A percentile compares a stretch with the other conserved stretches of the same genome.
Evolutionary conservation across 2,888 invertebrate genomes (phyloP).

Genomic region (Lasioglossum lativentre): DNA sequence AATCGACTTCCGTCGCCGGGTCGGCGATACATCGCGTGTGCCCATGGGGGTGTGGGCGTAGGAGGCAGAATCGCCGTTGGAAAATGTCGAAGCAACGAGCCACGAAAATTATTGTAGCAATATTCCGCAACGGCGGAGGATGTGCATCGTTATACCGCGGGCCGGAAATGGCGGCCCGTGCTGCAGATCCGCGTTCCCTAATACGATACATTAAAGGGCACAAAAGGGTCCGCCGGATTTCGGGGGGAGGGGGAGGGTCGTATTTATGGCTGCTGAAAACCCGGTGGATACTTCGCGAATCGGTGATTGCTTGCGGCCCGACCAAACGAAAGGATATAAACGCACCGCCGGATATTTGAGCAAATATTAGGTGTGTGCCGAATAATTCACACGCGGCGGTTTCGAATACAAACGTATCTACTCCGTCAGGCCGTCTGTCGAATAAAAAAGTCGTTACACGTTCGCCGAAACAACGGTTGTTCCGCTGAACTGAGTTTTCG

Average conservation of each 20-base stretch:
- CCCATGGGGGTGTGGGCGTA: not conserved
- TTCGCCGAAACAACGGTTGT: not conserved
- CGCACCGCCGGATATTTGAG: not conserved
- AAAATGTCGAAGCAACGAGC: conserved; percentile 50
- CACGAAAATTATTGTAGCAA: conserved; percentile 50
- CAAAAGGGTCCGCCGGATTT: conserved; percentile 4
- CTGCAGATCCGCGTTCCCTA: conserved; percentile 17
- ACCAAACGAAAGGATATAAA: not conserved
- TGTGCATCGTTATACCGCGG: conserved; percentile 35
- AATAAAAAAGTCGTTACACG: not conserved
- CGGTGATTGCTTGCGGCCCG: not conserved
- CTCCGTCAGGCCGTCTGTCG: not conserved
- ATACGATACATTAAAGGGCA: conserved; percentile 22
- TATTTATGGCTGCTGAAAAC: conserved; percentile 27
- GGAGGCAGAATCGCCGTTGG: conserved; percentile 18
- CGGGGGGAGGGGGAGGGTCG: not conserved
- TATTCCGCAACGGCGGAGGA: conserved; percentile 44
- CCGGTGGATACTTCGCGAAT: not conserved
- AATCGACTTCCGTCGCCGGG: conserved; percentile 47
- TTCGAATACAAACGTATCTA: not conserved
- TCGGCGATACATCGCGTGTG: conserved; percentile 25
- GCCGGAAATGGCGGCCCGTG: conserved; percentile 39
- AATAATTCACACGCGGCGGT: not conserved
- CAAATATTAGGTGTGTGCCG: not conserved
- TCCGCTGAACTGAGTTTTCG: not conserved